These are phyloP conservation scores for Malaclemys terrapin DNA, from an alignment of 2,113 vertebrate species.

Conservation along the genomic window DNA sequence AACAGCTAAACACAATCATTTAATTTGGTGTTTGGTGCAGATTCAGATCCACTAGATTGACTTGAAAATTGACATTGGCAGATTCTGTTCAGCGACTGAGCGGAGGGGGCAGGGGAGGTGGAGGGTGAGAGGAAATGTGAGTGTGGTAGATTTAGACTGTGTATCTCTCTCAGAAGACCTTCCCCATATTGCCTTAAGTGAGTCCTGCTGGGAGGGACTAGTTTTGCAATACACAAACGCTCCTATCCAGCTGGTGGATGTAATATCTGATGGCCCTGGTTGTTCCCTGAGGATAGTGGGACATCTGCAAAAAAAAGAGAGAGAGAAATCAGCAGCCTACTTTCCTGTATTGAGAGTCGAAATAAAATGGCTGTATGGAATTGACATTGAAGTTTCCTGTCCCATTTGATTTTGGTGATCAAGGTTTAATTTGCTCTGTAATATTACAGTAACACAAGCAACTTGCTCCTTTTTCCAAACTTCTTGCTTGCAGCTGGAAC, in stretches of 20 bases:
- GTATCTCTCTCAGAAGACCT: fast-evolving
- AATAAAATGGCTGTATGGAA: neutral
- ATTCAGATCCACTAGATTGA: fast-evolving
- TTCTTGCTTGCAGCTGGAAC: neutral
- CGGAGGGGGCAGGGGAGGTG: fast-evolving
- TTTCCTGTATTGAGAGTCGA: neutral
- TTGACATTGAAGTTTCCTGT: neutral
- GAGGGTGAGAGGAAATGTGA: neutral
- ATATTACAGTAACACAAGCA: neutral
- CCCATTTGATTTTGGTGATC: constrained; percentile 1
- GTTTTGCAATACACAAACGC: neutral
- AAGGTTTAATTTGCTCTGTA: neutral
- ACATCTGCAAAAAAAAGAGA: neutral
- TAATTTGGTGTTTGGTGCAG: fast-evolving
- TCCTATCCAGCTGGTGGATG: neutral
- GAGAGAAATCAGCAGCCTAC: neutral
- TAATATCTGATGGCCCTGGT: neutral
- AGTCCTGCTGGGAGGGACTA: neutral
- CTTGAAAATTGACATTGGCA: neutral
- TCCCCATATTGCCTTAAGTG: neutral
- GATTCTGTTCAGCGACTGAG: neutral
- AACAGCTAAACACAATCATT: fast-evolving
- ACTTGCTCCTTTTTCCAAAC: neutral
- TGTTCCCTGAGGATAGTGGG: fast-evolving
- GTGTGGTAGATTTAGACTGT: fast-evolving